Evolutionary conservation across 2,797 vertebrate genomes (phyloP).

Genomic region (Pseudotriccus pelzelni): DNA sequence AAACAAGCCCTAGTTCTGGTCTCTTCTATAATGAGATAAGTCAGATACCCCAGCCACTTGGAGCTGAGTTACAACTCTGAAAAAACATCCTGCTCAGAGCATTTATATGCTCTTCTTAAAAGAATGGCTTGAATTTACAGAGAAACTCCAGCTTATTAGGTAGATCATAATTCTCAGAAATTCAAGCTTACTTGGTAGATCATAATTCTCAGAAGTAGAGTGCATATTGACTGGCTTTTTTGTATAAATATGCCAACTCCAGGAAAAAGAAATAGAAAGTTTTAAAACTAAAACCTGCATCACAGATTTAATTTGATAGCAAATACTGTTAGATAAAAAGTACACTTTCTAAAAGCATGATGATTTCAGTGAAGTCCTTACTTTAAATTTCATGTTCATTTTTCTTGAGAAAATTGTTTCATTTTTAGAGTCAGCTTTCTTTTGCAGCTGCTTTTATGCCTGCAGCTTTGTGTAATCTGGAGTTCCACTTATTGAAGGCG

Average conservation of each 20-base stretch:
- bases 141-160: background rate
- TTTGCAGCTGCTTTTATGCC: conserved; percentile 63
- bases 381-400: conserved; percentile 35
- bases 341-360: background rate
- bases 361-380: conserved; percentile 18
- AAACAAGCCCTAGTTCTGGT: background rate
- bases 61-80: background rate
- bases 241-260: background rate
- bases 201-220: background rate
- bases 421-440: conserved; percentile 55
- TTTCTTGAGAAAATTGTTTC: conserved; percentile 54
- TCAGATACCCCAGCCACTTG: background rate
- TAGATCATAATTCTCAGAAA: background rate
- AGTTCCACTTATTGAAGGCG: conserved; percentile 66
- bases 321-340: conserved; percentile 41
- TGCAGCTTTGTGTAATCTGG: conserved; percentile 65
- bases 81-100: background rate
- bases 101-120: background rate
- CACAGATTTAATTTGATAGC: conserved; percentile 41
- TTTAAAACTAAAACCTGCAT: background rate
- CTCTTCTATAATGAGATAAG: background rate
- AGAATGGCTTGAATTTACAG: background rate
- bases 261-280: background rate
- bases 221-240: background rate
- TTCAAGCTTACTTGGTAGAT: background rate